These are phyloP conservation scores for Dermatophagoides farinae DNA, from an alignment of 1,140 invertebrate species.

Conservation along the genomic window DNA sequence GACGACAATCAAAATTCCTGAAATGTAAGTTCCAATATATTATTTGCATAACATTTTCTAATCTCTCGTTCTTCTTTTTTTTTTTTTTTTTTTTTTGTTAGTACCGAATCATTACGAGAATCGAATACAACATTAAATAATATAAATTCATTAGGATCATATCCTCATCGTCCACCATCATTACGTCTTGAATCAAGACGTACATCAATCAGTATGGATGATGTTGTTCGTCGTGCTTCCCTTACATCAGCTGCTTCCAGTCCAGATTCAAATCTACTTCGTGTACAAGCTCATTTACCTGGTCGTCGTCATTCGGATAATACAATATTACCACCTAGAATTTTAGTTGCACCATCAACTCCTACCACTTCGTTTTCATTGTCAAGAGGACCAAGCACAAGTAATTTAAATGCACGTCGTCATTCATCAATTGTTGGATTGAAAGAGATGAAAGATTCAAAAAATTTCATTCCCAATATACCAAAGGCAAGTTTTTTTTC, in stretches of 20 bases:
- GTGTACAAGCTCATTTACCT: slow-evolving; percentile 48
- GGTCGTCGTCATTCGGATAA: slow-evolving; percentile 71
- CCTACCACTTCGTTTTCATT: slow-evolving; percentile 36
- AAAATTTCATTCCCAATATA: not conserved
- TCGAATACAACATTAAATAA: not conserved
- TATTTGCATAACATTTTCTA: not conserved
- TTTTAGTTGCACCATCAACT: slow-evolving; percentile 21
- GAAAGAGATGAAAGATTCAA: slow-evolving; percentile 13
- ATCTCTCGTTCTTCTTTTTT: not conserved
- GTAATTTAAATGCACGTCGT: slow-evolving; percentile 15
- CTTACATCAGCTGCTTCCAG: slow-evolving; percentile 39
- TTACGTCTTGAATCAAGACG: slow-evolving; percentile 20
- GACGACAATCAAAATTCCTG: slow-evolving; percentile 17
- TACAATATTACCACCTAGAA: slow-evolving; percentile 61
- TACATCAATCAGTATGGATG: slow-evolving; percentile 22
- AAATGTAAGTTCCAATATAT: slow-evolving; percentile 14
- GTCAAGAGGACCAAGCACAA: slow-evolving; percentile 7
- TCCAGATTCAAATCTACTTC: slow-evolving; percentile 63
- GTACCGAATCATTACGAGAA: not conserved
- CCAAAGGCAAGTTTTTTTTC: not conserved
- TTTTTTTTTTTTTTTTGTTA: not conserved
- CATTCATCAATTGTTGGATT: slow-evolving; percentile 17
- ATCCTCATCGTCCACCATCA: slow-evolving; percentile 20
- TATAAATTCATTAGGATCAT: slow-evolving; percentile 6
- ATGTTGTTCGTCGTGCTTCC: slow-evolving; percentile 18